These are phyloP conservation scores for Tridacna crocea DNA, from an alignment of 2,888 invertebrate genomes.

Conservation along the genomic window DNA sequence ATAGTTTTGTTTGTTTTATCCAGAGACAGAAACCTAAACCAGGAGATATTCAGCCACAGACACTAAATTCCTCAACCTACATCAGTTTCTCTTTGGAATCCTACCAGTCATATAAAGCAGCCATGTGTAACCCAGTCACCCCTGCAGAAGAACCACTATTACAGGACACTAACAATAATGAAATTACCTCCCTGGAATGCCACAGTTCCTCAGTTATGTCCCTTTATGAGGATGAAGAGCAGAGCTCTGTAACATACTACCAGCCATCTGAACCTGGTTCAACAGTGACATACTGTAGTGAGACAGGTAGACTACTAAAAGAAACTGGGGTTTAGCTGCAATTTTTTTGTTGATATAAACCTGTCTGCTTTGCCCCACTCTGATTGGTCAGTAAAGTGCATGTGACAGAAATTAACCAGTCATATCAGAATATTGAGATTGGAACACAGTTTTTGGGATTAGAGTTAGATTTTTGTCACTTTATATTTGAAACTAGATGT, in stretches of 20 bases:
- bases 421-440: no score
- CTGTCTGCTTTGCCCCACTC: no score
- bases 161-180: constrained; percentile 33
- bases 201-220: constrained; percentile 57
- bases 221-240: constrained; percentile 47
- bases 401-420: no score
- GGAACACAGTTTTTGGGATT: no score
- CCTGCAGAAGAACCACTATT: constrained; percentile 43
- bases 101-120: constrained; percentile 59
- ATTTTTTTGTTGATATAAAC: background rate
- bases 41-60: constrained; percentile 12
- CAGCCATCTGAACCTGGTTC: constrained; percentile 51
- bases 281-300: constrained; percentile 38
- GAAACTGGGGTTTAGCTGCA: constrained; percentile 53
- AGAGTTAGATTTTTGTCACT: no score
- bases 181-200: constrained; percentile 48
- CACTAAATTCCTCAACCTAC: constrained; percentile 15
- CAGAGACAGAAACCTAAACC: constrained; percentile 25
- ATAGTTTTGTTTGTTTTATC: background rate
- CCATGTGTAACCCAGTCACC: constrained; percentile 56
- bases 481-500: no score
- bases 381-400: no score
- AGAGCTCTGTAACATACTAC: constrained; percentile 44
- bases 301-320: constrained; percentile 34
- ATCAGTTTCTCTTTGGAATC: constrained; percentile 35